Evolutionary conservation across 2,113 vertebrate genomes (phyloP).

Genomic region (Pontoporia blainvillei): DNA sequence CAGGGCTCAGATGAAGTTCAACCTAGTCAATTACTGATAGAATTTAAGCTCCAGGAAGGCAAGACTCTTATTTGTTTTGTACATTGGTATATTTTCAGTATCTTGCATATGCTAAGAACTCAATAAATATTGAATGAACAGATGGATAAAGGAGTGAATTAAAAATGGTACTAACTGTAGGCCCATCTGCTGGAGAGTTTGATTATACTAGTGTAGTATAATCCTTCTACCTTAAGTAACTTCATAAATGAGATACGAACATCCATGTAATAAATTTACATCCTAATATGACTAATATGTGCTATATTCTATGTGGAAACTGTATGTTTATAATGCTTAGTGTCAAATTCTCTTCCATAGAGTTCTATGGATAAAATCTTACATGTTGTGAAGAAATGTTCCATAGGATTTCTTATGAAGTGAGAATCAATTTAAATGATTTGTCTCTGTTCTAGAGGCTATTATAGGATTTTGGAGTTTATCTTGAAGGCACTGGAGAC

Average conservation of each 20-base stretch:
- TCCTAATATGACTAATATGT: background rate
- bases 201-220: background rate
- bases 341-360: background rate
- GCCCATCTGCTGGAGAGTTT: background rate
- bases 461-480: background rate
- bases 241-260: background rate
- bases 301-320: background rate
- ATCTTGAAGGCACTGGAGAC: background rate
- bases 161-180: background rate
- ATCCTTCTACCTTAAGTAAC: background rate
- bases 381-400: background rate
- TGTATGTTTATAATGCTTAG: background rate
- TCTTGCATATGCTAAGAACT: background rate
- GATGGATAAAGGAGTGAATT: background rate
- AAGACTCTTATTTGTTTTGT: background rate
- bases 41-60: background rate
- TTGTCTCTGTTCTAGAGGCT: background rate
- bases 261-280: background rate
- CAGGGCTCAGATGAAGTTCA: background rate
- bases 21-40: background rate
- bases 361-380: background rate
- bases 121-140: background rate
- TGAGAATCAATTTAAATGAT: background rate
- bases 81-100: background rate
- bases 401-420: background rate